Base-by-base conservation (phyloP, 2,797 vertebrate genomes). In the Spea hammondii region DNA sequence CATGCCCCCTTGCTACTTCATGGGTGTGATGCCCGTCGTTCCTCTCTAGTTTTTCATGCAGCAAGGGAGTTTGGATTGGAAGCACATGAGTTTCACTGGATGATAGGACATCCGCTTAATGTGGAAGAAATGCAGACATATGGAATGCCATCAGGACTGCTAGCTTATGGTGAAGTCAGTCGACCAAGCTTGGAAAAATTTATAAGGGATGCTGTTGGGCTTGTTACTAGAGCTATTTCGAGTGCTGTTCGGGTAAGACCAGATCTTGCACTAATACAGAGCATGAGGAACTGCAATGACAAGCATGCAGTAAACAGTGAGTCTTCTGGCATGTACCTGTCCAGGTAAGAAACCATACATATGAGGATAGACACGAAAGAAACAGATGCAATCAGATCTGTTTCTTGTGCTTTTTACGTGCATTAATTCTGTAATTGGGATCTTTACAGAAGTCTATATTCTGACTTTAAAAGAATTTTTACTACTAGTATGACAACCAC, bases 101-200 rank as follows among this genome's bases (percentile, higher is more conserved):
- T 98, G 72, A 85, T 96, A 87, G 96, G 94, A 51, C 92, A 93
- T 5, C 95, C 95, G 0, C 88, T 96, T 70, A 90, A 91, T 0
- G 84, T 93, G 0, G 84, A 91, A 0, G 91, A 90, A 0, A 88
- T 98, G 79, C 94, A 95, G 48, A 92, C 92, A 0, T 88, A 92
- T 0, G 94, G 94, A 1, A 86, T 97, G 77, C 95, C 96, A 0
- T 86, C 87, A 0, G 95, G 96, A 14, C 87, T 98, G 11, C 83
- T 98, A 83, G 96, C 96, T 0, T 94, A 94, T 0, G 96, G 96
- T 0, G 93, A 95, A 83, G 90, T 94, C 48, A 87, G 87, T 17
- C 86, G 76, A 12, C 94, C 96, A 0, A 91, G 93, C 0, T 86
- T 98, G 48, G 94, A 96, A 70, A 93, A 91, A 10, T 91, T 94